Percentiles rank a stretch among this genome's conserved stretches.
Conservation (phyloP, 2,888 invertebrate species). For the Plebejus argus region DNA sequence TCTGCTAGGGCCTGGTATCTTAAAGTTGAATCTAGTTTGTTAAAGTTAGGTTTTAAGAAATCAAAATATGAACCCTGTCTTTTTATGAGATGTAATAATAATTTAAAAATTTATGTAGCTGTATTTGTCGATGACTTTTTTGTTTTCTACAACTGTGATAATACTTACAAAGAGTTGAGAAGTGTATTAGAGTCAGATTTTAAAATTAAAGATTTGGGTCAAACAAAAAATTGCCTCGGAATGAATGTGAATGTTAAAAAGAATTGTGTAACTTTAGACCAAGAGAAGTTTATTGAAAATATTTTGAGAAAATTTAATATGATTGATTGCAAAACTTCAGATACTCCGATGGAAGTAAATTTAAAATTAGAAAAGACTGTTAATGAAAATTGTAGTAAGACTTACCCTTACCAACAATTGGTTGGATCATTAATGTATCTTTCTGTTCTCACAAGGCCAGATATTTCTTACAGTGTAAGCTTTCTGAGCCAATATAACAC, state of each 20-base stretch:
- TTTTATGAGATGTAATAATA: neutral
- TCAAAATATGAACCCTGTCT: neutral
- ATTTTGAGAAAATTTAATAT: conserved; percentile 8
- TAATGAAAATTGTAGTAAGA: neutral
- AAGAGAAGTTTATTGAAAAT: neutral
- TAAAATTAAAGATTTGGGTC: conserved; percentile 11
- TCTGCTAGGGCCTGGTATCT: neutral
- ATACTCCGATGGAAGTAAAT: conserved; percentile 12
- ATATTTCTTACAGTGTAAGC: neutral
- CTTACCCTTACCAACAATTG: conserved; percentile 1
- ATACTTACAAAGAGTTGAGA: neutral
- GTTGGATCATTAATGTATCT: neutral
- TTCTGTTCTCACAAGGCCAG: neutral
- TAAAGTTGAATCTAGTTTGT: neutral
- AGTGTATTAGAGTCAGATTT: neutral
- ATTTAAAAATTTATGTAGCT: neutral
- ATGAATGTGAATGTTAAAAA: neutral
- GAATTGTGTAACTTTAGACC: neutral
- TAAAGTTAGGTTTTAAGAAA: neutral
- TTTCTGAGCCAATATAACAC: neutral
- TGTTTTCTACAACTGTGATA: neutral
- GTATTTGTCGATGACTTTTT: neutral
- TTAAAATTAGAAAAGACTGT: conserved; percentile 3
- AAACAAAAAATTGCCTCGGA: neutral
- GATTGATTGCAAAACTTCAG: neutral